A percentile compares a stretch with the other conserved stretches of the same genome.
These are phyloP conservation scores for Gryllus bimaculatus DNA, from an alignment of 1,140 invertebrate species.

Conservation along the genomic window DNA sequence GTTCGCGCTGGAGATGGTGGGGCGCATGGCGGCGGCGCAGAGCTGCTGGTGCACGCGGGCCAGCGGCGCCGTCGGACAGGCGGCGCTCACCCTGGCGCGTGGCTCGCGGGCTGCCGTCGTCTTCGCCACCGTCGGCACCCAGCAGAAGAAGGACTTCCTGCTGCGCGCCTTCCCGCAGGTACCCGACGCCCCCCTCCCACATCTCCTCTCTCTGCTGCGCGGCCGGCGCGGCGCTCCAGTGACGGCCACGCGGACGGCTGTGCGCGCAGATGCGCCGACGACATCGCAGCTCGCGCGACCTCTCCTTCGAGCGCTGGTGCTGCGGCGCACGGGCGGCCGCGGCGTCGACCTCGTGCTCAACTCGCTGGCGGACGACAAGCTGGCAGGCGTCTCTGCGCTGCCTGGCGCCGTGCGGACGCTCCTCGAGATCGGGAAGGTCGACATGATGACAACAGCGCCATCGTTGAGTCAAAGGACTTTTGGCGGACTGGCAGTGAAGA, in stretches of 20 bases:
- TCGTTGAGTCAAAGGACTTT: conserved; percentile 34
- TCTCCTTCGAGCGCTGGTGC: conserved; percentile 58
- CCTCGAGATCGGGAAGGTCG: conserved; percentile 56
- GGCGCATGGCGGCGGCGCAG: not conserved
- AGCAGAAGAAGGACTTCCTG: not conserved
- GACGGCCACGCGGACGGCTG: too few species aligned
- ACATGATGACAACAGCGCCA: conserved; percentile 36
- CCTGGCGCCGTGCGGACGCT: conserved; percentile 49
- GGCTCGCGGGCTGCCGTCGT: not conserved
- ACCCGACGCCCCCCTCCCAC: not conserved
- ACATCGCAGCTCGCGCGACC: conserved; percentile 64
- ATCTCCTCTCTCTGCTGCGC: too few species aligned
- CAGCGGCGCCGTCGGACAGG: not conserved
- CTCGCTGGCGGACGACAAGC: conserved; percentile 66
- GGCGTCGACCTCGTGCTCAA: conserved; percentile 73
- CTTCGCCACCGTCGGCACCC: not conserved
- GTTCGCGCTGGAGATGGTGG: not conserved
- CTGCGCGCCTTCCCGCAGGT: not conserved
- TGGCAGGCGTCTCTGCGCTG: conserved; percentile 41
- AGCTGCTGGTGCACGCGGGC: not conserved
- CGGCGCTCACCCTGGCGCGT: not conserved
- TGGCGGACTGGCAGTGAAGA: not conserved
- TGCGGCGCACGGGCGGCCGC: conserved; percentile 44
- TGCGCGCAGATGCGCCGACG: conserved; percentile 25
- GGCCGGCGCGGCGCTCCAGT: too few species aligned